Conservation (phyloP, 2,888 invertebrate genomes). For the Pseudococcus viburni region DNA sequence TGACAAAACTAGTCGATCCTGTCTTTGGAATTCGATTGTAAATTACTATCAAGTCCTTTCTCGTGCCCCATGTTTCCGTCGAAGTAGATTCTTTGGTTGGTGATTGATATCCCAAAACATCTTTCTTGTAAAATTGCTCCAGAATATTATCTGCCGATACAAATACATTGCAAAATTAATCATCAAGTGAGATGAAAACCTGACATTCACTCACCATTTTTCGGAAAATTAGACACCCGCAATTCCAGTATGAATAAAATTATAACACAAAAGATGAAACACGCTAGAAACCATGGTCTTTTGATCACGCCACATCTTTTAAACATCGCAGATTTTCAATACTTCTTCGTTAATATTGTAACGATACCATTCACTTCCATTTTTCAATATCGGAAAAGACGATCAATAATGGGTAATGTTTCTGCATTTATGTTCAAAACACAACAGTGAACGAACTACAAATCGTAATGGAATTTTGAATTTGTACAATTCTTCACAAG, state of each 20-base stretch:
- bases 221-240: constrained; percentile 46
- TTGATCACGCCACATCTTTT: constrained; percentile 48
- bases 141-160: constrained; percentile 10
- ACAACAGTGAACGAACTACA: background rate
- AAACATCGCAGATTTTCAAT: constrained; percentile 42
- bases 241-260: constrained; percentile 51
- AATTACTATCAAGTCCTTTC: constrained; percentile 74
- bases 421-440: background rate
- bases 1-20: constrained; percentile 95
- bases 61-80: background rate
- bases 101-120: background rate
- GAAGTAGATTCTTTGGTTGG: background rate
- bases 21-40: constrained; percentile 98
- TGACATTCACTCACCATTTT: background rate
- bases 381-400: background rate
- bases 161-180: background rate
- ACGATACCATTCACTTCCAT: background rate
- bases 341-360: background rate
- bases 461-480: background rate
- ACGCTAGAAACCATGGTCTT: constrained; percentile 56
- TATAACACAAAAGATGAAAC: constrained; percentile 28
- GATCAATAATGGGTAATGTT: background rate
- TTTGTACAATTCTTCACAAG: background rate
- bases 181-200: background rate
- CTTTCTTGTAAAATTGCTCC: constrained; percentile 38